phyloP scores from a whole-genome alignment of 2,113 vertebrate species.

The Boleophthalmus pectinirostris region DNA sequence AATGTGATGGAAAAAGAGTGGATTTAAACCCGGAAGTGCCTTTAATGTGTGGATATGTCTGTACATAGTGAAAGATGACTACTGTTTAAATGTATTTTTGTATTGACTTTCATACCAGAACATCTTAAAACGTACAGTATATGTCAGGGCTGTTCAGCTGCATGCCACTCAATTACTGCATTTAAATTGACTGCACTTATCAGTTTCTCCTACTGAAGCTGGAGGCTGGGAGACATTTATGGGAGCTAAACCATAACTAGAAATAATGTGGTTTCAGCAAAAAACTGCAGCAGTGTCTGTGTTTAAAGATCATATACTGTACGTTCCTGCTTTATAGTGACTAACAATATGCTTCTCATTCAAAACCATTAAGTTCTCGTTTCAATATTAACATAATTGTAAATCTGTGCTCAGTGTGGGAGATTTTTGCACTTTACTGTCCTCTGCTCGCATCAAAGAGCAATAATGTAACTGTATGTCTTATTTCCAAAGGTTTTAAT shows the following conservation, averaged over 20 bases:
- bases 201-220: slow-evolving; percentile 7
- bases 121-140: background rate
- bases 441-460: slow-evolving; percentile 53
- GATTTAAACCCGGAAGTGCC: slow-evolving; percentile 19
- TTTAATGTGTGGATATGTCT: slow-evolving; percentile 23
- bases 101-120: slow-evolving; percentile 30
- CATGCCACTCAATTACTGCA: background rate
- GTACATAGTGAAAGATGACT: slow-evolving; percentile 52
- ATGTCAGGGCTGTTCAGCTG: slow-evolving; percentile 2
- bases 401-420: slow-evolving; percentile 44
- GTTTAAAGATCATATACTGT: background rate
- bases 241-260: background rate
- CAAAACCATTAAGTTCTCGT: slow-evolving; percentile 6
- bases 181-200: slow-evolving; percentile 1
- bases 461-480: slow-evolving; percentile 51
- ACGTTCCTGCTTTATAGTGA: slow-evolving; percentile 16
- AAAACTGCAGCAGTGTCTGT: slow-evolving; percentile 1
- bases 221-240: background rate
- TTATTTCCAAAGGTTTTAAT: slow-evolving; percentile 15
- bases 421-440: slow-evolving; percentile 76
- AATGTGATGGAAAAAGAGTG: slow-evolving; percentile 30
- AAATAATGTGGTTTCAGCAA: background rate
- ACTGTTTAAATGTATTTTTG: slow-evolving; percentile 50
- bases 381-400: slow-evolving; percentile 6
- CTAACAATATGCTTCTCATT: slow-evolving; percentile 41